A percentile compares a stretch with the other conserved stretches of the same genome.
Evolutionary conservation across 2,113 vertebrate genomes (phyloP).

Genomic region (Pavo muticus): DNA sequence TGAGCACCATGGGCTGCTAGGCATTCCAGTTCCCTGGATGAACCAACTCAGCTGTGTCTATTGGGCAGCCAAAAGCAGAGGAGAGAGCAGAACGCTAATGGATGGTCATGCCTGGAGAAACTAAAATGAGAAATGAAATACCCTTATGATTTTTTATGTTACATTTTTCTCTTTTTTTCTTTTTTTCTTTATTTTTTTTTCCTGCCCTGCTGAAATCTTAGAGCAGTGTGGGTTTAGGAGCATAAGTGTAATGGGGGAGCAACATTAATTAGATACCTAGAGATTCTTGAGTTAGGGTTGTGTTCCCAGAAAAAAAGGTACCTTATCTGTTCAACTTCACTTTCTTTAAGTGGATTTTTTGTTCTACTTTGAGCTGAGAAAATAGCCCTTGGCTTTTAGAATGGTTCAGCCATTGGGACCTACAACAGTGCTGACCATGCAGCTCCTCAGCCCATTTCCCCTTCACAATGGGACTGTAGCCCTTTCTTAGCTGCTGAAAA

Average conservation of each 20-base stretch:
- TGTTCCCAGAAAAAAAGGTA: background rate
- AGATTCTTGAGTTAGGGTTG: background rate
- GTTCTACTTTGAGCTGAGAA: background rate
- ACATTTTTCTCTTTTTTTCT: background rate
- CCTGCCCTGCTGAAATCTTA: background rate
- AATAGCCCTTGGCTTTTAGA: background rate
- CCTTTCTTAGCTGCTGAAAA: conserved; percentile 15
- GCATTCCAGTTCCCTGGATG: background rate
- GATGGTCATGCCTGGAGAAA: fast-evolving
- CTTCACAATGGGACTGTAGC: background rate
- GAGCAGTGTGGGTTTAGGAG: background rate
- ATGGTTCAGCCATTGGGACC: background rate
- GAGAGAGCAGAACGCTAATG: fast-evolving
- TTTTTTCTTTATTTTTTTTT: background rate
- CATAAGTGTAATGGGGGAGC: background rate
- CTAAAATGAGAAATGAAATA: background rate
- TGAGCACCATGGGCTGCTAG: background rate
- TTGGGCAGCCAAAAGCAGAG: background rate
- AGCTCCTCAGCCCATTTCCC: background rate
- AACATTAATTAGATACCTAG: background rate
- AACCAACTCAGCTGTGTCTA: fast-evolving
- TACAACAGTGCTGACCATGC: background rate
- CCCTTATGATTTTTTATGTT: background rate
- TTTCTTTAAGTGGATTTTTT: background rate
- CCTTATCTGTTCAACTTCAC: background rate